phyloP scores from a whole-genome alignment of 1,140 invertebrate species.

The Panulirus ornatus region DNA sequence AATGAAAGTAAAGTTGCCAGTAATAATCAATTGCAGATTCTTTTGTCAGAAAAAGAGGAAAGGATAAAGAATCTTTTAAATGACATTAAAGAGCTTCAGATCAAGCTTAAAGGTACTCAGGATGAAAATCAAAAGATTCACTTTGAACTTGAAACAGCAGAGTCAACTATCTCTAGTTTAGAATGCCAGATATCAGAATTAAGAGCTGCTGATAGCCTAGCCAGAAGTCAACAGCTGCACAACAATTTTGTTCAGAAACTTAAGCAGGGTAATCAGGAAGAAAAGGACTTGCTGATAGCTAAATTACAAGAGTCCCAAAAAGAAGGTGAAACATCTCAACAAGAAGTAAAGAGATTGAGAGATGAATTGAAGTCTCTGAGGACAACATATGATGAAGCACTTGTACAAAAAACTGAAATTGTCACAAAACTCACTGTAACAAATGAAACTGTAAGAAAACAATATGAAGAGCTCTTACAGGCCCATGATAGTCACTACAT shows the following conservation, averaged over 20 bases:
- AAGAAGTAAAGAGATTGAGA: conserved; percentile 49
- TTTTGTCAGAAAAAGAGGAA: conserved; percentile 64
- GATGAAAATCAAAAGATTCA: conserved; percentile 63
- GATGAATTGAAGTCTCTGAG: conserved; percentile 61
- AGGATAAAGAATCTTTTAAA: conserved; percentile 43
- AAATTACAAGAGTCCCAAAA: conserved; percentile 54
- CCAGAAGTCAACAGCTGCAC: conserved; percentile 64
- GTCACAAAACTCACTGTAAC: conserved; percentile 60
- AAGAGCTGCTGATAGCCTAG: conserved; percentile 55
- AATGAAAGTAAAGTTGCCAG: conserved; percentile 58
- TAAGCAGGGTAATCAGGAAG: conserved; percentile 56
- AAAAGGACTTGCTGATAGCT: conserved; percentile 39
- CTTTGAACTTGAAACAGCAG: conserved; percentile 60
- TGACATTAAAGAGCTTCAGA: conserved; percentile 50
- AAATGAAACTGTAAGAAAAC: conserved; percentile 54
- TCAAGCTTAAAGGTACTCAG: conserved; percentile 26
- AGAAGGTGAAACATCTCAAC: conserved; percentile 43
- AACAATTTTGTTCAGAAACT: conserved; percentile 69
- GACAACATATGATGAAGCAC: conserved; percentile 43
- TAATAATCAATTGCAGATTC: conserved; percentile 54
- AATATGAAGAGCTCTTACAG: conserved; percentile 66
- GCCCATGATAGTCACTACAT: conserved; percentile 47
- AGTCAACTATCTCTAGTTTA: conserved; percentile 67
- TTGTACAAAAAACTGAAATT: conserved; percentile 63
- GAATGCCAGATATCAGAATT: conserved; percentile 66